These are phyloP conservation scores for Thereva unica DNA, from an alignment of 2,888 invertebrate genomes.

Conservation along the genomic window DNA sequence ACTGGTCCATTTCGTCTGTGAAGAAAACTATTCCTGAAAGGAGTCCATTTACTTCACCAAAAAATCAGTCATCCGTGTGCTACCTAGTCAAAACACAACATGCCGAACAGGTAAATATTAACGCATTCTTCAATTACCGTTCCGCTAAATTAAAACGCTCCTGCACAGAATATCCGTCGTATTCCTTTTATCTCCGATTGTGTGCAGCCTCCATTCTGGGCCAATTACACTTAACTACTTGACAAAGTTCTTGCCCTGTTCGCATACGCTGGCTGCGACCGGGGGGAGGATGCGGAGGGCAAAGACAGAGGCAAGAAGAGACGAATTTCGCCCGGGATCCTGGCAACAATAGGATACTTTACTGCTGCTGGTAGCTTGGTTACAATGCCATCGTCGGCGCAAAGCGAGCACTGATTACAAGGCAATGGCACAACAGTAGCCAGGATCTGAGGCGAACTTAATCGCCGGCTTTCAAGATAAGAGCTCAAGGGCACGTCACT, in stretches of 20 bases:
- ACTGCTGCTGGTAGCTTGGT: background rate
- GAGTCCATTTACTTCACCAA: no score
- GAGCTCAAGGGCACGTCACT: constrained; percentile 17
- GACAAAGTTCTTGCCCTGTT: constrained; percentile 17
- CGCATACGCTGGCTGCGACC: background rate
- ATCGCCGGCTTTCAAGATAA: constrained; percentile 13
- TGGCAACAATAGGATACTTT: constrained; percentile 1
- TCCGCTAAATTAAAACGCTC: constrained; percentile 3
- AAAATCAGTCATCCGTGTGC: no score
- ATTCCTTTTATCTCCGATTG: constrained; percentile 11
- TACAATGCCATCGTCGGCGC: constrained; percentile 3
- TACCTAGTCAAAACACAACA: no score
- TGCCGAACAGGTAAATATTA: constrained; percentile 4
- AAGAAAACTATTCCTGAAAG: no score
- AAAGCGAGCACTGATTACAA: constrained; percentile 7
- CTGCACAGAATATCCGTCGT: background rate
- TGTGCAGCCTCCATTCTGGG: constrained; percentile 34
- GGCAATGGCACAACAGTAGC: constrained; percentile 1
- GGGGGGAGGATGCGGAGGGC: background rate
- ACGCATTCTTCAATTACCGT: constrained; percentile 12
- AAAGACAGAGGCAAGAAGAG: background rate
- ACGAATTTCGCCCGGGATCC: background rate
- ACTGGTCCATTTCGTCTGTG: no score
- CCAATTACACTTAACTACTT: constrained; percentile 38
- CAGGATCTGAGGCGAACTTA: background rate